Evolutionary conservation across 2,113 vertebrate species (phyloP).

Genomic region (Mus pahari): DNA sequence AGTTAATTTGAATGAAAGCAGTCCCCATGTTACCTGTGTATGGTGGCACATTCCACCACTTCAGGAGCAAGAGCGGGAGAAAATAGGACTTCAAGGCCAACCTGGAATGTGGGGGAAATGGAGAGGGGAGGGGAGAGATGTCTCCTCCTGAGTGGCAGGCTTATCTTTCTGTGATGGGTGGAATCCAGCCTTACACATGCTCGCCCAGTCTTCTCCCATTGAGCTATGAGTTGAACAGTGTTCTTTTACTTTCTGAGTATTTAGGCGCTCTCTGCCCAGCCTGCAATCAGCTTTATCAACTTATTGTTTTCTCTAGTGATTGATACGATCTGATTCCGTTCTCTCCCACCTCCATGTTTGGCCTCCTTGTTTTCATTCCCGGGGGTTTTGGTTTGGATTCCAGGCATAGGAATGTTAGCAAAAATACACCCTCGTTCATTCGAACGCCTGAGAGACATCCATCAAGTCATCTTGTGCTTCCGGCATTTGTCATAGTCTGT

Average conservation of each 20-base stretch:
- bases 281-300: accelerated
- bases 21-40: not conserved
- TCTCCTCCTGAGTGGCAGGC: not conserved
- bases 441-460: not conserved
- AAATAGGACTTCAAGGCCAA: not conserved
- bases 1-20: not conserved
- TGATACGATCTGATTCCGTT: not conserved
- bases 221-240: not conserved
- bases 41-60: not conserved
- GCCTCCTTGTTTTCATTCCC: not conserved
- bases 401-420: not conserved
- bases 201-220: not conserved
- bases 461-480: not conserved
- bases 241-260: not conserved
- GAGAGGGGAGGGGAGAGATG: accelerated
- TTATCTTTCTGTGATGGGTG: not conserved
- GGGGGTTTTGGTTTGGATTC: not conserved
- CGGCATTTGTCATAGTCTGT: not conserved
- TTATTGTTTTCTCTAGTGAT: not conserved
- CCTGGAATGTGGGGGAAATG: not conserved
- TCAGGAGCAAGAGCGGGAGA: no score
- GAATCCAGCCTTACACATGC: not conserved
- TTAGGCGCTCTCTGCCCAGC: not conserved
- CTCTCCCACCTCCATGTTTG: not conserved
- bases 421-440: not conserved